phyloP scores from a whole-genome alignment of 2,797 vertebrate genomes.

The Loris lydekkerianus region DNA sequence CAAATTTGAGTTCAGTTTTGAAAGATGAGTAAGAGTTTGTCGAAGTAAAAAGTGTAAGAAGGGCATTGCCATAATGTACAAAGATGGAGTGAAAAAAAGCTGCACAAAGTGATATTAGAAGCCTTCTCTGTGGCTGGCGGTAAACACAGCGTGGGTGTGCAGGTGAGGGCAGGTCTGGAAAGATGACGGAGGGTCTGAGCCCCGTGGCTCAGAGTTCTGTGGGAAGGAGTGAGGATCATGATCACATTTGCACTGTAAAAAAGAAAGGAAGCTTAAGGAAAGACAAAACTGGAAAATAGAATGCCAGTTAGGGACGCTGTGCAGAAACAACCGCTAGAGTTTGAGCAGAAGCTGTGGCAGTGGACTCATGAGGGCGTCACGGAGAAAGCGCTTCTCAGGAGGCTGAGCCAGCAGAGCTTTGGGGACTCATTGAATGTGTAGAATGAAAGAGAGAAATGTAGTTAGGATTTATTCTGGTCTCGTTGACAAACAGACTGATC shows the following conservation, averaged over 20 bases:
- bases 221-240: background rate
- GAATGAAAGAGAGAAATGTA: background rate
- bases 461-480: background rate
- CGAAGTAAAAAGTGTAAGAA: slow-evolving; percentile 16
- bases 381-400: background rate
- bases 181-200: background rate
- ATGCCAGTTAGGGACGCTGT: background rate
- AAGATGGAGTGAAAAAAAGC: background rate
- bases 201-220: background rate
- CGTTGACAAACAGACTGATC: background rate
- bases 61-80: background rate
- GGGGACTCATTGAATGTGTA: background rate
- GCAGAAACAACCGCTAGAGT: background rate
- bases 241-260: slow-evolving; percentile 36
- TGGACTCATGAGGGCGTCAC: background rate
- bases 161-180: background rate
- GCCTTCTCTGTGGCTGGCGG: rapidly evolving
- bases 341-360: no score
- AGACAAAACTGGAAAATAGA: background rate
- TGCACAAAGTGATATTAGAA: background rate
- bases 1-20: slow-evolving; percentile 17
- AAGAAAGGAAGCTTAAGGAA: background rate
- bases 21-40: background rate
- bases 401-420: background rate
- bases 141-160: background rate